phyloP scores from a whole-genome alignment of 2,113 vertebrate species.

The Siniperca chuatsi region DNA sequence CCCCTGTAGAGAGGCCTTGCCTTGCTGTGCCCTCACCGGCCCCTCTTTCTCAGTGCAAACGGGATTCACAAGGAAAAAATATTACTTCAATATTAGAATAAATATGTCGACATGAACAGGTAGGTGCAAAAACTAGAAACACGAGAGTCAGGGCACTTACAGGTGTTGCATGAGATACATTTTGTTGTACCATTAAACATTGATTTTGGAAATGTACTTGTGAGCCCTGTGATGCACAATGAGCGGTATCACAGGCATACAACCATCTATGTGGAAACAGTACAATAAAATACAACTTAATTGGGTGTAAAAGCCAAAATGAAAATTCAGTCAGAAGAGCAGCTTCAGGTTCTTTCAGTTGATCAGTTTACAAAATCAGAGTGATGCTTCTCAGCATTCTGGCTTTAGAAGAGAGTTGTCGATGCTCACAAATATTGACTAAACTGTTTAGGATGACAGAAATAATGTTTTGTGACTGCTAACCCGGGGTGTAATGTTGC shows the following conservation, averaged over 20 bases:
- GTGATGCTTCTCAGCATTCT: background rate
- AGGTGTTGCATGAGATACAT: background rate
- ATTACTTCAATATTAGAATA: background rate
- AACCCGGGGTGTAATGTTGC: constrained; percentile 68
- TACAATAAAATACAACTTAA: background rate
- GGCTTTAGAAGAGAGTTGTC: background rate
- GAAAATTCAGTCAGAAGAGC: background rate
- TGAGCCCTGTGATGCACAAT: background rate
- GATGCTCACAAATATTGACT: constrained; percentile 26
- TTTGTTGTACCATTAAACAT: background rate
- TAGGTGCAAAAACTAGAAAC: background rate
- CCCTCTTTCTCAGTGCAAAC: constrained; percentile 4
- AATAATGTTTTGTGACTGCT: constrained; percentile 1
- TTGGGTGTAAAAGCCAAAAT: background rate
- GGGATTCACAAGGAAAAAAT: background rate
- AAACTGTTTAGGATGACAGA: constrained; percentile 7
- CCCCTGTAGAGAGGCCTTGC: constrained; percentile 37
- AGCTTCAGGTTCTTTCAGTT: background rate
- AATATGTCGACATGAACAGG: background rate
- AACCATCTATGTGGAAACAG: background rate
- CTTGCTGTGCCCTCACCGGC: constrained; percentile 31
- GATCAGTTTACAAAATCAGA: background rate
- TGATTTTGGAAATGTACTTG: background rate
- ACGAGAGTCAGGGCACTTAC: background rate
- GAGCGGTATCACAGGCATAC: background rate